Evolutionary conservation across 2,888 invertebrate species (phyloP).

Genomic region (Drosophila cognata): DNA sequence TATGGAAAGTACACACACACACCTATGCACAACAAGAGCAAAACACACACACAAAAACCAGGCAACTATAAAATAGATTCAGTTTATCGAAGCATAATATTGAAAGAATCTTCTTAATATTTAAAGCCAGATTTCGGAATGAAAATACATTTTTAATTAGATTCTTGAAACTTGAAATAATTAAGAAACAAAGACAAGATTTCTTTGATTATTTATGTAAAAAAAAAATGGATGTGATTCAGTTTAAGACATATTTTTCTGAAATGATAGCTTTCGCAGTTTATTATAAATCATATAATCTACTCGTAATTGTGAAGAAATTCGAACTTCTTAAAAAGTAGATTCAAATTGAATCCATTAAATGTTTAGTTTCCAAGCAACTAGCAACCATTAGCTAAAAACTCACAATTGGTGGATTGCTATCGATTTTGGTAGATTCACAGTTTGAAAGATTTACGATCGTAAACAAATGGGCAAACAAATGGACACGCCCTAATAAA

Average conservation of each 20-base stretch:
- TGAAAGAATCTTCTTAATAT: background rate
- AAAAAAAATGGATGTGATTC: background rate
- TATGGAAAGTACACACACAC: conserved; percentile 53
- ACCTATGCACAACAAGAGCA: background rate
- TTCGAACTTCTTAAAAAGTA: background rate
- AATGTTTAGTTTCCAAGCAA: background rate
- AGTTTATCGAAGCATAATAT: background rate
- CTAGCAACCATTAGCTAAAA: background rate
- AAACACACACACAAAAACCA: background rate
- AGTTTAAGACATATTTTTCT: background rate
- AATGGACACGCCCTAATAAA: conserved; percentile 59
- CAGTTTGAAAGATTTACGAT: conserved; percentile 33
- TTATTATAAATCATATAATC: background rate
- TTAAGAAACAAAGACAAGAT: background rate
- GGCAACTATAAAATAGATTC: background rate
- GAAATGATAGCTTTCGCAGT: no score
- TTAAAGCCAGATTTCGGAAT: background rate
- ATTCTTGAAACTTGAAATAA: background rate
- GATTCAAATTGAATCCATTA: background rate
- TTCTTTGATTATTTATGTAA: background rate
- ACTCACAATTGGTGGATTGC: background rate
- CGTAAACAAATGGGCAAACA: background rate
- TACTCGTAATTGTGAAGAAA: background rate
- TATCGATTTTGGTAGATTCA: background rate
- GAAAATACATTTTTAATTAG: background rate